Conservation (phyloP, 2,888 invertebrate genomes). For the Drosophila nr. medialis region DNA sequence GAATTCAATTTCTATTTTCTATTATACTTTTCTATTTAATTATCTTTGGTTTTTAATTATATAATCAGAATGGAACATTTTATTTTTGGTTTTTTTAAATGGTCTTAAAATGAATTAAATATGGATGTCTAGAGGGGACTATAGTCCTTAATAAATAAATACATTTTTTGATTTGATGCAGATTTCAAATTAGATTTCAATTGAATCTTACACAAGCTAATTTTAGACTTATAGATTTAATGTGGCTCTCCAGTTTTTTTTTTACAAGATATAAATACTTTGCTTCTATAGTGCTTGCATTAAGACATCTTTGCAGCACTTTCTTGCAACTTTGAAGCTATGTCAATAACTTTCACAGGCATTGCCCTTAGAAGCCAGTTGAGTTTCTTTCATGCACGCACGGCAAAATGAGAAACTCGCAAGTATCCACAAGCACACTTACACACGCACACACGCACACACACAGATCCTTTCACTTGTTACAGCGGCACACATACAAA, state of each 20-base stretch:
- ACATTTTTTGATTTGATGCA: too few species aligned
- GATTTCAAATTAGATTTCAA: too few species aligned
- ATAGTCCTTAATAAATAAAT: too few species aligned
- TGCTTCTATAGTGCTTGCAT: not conserved
- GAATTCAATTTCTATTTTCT: not conserved
- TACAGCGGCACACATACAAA: constrained; percentile 38
- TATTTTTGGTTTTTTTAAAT: not conserved
- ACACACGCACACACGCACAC: constrained; percentile 21
- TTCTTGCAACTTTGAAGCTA: constrained; percentile 2
- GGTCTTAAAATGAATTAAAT: not conserved
- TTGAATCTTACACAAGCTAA: too few species aligned
- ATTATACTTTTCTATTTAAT: not conserved
- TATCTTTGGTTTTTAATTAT: not conserved
- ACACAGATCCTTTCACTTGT: constrained; percentile 69
- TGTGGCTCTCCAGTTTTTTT: not conserved
- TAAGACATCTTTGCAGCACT: not conserved
- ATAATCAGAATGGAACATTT: not conserved
- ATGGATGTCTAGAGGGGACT: not conserved
- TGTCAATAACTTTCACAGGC: constrained; percentile 55
- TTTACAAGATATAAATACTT: not conserved
- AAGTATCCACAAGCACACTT: constrained; percentile 35
- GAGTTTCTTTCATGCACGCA: constrained; percentile 9
- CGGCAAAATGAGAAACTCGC: constrained; percentile 23
- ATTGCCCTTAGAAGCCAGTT: constrained; percentile 26
- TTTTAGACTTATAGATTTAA: too few species aligned